These are phyloP conservation scores for Panopea generosa DNA, from an alignment of 2,888 invertebrate species.

Conservation along the genomic window DNA sequence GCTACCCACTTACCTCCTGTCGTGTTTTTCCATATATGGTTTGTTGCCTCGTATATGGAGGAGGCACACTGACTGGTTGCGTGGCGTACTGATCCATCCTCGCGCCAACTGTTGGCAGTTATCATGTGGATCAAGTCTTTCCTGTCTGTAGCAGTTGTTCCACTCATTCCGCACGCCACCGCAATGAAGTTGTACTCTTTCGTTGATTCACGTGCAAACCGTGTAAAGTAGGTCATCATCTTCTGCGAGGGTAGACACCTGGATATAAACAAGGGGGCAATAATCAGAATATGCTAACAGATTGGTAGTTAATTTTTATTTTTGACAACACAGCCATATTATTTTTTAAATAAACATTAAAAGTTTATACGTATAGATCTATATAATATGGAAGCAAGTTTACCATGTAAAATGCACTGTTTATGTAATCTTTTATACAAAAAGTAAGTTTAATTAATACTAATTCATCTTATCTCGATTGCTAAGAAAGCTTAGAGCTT, in stretches of 20 bases:
- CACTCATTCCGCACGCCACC: constrained; percentile 76
- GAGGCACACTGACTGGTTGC: constrained; percentile 80
- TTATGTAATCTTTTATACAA: too few relatives aligned
- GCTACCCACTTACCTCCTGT: constrained; percentile 60
- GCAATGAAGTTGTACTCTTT: constrained; percentile 82
- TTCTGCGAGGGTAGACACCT: constrained; percentile 82
- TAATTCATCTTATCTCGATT: too few relatives aligned
- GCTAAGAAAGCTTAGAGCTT: too few relatives aligned
- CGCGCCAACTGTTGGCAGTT: constrained; percentile 82
- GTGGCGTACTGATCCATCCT: constrained; percentile 81
- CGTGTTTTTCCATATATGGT: constrained; percentile 72
- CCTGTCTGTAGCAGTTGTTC: constrained; percentile 69
- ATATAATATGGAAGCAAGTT: neutral
- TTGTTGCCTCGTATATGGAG: constrained; percentile 72
- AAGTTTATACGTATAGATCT: neutral
- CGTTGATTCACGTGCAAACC: constrained; percentile 79
- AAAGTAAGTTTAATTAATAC: too few relatives aligned
- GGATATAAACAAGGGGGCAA: constrained; percentile 10
- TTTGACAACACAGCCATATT: too few relatives aligned
- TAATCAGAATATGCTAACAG: too few relatives aligned
- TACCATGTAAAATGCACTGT: too few relatives aligned
- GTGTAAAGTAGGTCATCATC: constrained; percentile 78
- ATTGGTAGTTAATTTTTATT: too few relatives aligned
- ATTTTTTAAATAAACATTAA: too few relatives aligned
- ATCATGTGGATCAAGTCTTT: constrained; percentile 80